These are phyloP conservation scores for Channa striata DNA, from an alignment of 2,797 vertebrate genomes.

Conservation along the genomic window DNA sequence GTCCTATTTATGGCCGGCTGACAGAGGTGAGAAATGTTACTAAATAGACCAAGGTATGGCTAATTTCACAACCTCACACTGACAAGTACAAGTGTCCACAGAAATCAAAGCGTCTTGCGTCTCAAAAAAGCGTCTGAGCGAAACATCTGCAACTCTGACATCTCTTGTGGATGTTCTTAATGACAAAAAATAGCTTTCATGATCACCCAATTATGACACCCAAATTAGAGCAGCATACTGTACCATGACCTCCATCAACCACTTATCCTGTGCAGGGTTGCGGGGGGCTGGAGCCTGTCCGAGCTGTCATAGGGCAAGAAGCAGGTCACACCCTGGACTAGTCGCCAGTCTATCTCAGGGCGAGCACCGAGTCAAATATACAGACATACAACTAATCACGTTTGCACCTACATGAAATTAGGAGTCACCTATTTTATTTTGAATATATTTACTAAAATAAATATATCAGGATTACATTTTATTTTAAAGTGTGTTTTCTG, in stretches of 20 bases:
- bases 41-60: constrained; percentile 1
- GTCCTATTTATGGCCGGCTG: neutral
- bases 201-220: neutral
- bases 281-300: too few species aligned
- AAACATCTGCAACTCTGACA: neutral
- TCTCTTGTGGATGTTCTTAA: neutral
- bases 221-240: neutral
- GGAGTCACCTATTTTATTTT: too few species aligned
- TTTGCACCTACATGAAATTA: too few species aligned
- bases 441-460: neutral
- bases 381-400: too few species aligned
- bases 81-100: neutral
- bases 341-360: too few species aligned
- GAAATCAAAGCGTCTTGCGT: neutral
- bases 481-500: neutral
- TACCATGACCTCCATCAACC: neutral
- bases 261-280: too few species aligned
- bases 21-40: constrained; percentile 4
- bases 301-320: too few species aligned
- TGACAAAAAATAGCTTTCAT: neutral
- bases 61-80: neutral
- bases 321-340: too few species aligned
- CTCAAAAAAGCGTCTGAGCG: neutral
- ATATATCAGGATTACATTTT: neutral
- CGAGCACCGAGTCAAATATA: too few species aligned